phyloP scores from a whole-genome alignment of 1,140 invertebrate genomes.

The Coptotermes formosanus region DNA sequence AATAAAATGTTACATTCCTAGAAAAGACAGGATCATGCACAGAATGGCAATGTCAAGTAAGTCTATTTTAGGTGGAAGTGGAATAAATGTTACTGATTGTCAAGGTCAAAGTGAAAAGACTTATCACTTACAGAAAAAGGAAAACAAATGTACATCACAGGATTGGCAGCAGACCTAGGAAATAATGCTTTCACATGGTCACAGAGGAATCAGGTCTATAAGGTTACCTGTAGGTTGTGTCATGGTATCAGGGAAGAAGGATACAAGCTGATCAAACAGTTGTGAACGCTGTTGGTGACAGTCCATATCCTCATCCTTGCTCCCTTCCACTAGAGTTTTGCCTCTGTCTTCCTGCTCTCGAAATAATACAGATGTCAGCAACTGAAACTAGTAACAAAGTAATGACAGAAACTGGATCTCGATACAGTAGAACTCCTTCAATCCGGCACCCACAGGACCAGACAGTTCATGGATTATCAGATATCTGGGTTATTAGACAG shows the following conservation, averaged over 20 bases:
- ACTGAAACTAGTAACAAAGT: slow-evolving; percentile 48
- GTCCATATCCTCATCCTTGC: slow-evolving; percentile 38
- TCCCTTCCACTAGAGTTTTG: slow-evolving; percentile 36
- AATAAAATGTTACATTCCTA: too few relatives aligned
- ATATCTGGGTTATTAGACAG: too few relatives aligned
- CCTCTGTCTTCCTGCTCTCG: slow-evolving; percentile 44
- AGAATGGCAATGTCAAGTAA: not conserved
- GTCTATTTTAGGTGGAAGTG: not conserved
- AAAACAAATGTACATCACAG: too few relatives aligned
- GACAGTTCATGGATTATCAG: too few relatives aligned
- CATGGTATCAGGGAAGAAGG: slow-evolving; percentile 68
- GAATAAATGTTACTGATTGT: not conserved
- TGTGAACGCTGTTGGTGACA: slow-evolving; percentile 55
- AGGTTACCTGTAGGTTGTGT: slow-evolving; percentile 68
- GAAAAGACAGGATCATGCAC: too few relatives aligned
- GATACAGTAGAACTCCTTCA: too few relatives aligned
- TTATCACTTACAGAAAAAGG: too few relatives aligned
- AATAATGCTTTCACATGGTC: not conserved
- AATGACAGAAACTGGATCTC: too few relatives aligned
- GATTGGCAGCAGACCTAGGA: not conserved
- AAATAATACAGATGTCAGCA: slow-evolving; percentile 53
- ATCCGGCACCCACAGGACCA: too few relatives aligned
- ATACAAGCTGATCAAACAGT: slow-evolving; percentile 63
- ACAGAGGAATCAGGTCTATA: slow-evolving; percentile 59
- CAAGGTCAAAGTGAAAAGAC: not conserved